These are phyloP conservation scores for Pyrocephalus nanus DNA, from an alignment of 2,797 vertebrate species.

Conservation along the genomic window DNA sequence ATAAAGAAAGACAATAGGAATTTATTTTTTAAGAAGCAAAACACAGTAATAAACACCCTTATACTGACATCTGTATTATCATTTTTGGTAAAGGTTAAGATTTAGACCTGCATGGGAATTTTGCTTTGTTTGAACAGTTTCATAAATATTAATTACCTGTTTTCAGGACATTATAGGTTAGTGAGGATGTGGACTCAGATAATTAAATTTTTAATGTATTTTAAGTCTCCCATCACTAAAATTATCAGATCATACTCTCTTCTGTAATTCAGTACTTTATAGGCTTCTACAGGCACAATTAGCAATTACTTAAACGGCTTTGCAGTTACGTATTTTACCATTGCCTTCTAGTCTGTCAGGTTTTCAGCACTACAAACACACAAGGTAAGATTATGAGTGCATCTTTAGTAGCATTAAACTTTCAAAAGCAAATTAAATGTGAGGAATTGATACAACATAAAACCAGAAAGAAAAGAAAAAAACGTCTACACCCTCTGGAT, in stretches of 20 bases:
- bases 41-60: background rate
- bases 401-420: slow-evolving; percentile 13
- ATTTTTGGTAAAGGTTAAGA: background rate
- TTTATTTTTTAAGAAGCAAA: background rate
- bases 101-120: background rate
- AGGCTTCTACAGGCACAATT: slow-evolving; percentile 5
- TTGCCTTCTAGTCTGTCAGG: background rate
- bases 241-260: background rate
- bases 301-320: slow-evolving; percentile 29
- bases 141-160: background rate
- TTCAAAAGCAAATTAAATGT: slow-evolving; percentile 40
- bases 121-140: background rate
- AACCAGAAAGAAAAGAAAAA: background rate
- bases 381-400: background rate
- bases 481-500: background rate
- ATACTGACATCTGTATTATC: background rate
- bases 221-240: background rate
- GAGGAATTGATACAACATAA: slow-evolving; percentile 19
- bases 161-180: background rate
- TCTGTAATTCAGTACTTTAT: background rate
- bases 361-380: background rate
- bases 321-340: background rate
- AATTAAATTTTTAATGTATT: background rate
- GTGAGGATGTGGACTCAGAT: background rate
- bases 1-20: background rate